Conservation (phyloP, 2,113 vertebrate genomes). For the Coracopsis vasa region DNA sequence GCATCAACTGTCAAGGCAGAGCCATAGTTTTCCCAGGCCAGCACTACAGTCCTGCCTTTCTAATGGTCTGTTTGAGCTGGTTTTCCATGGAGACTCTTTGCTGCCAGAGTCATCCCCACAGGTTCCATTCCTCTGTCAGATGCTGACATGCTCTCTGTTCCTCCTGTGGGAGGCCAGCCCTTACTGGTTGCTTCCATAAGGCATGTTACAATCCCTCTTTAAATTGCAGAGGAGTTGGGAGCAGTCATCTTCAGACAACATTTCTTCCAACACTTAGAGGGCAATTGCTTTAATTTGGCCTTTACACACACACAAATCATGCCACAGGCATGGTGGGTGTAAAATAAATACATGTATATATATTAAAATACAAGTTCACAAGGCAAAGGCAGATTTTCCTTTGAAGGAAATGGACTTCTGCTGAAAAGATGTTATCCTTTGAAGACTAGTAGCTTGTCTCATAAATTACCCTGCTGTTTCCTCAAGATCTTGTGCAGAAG, state of each 20-base stretch:
- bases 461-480: conserved; percentile 21
- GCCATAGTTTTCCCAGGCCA: not conserved
- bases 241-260: not conserved
- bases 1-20: not conserved
- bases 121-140: not conserved
- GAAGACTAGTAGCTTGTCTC: not conserved
- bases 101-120: not conserved
- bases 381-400: not conserved
- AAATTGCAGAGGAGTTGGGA: not conserved
- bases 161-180: not conserved
- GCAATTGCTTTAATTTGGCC: not conserved
- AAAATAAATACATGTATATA: not conserved
- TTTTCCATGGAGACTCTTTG: not conserved
- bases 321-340: not conserved
- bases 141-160: not conserved
- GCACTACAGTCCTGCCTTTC: not conserved
- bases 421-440: conserved; percentile 26
- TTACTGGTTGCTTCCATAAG: not conserved
- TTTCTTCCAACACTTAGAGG: not conserved
- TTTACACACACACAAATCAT: not conserved
- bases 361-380: not conserved
- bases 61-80: not conserved
- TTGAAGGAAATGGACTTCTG: conserved; percentile 26
- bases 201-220: not conserved
- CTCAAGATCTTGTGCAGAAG: not conserved